phyloP scores from a whole-genome alignment of 2,888 invertebrate genomes.

The Acanthosepion lycidas region DNA sequence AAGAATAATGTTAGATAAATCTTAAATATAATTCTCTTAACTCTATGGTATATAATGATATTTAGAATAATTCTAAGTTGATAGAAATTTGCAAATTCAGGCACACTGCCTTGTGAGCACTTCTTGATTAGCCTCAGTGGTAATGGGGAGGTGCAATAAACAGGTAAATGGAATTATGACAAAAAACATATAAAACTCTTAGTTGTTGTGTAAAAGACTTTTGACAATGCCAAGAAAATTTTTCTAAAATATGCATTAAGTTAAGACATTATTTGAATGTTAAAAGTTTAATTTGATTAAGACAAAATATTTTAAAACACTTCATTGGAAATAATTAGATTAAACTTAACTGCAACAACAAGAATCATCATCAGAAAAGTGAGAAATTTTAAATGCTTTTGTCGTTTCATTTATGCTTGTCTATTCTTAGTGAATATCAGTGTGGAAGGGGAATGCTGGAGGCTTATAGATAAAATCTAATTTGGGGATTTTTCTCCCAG shows the following conservation, averaged over 20 bases:
- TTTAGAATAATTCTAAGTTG: too few species aligned
- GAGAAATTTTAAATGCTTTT: conserved; percentile 33
- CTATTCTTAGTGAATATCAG: neutral
- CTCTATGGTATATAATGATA: too few species aligned
- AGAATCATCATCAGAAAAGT: neutral
- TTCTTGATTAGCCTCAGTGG: too few species aligned
- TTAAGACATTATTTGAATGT: neutral
- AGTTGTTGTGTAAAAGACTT: neutral
- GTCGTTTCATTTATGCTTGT: neutral
- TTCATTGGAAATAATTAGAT: conserved; percentile 1
- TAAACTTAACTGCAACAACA: conserved; percentile 6
- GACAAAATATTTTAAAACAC: conserved; percentile 22
- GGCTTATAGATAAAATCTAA: neutral
- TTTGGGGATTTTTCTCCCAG: neutral
- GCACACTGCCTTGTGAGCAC: too few species aligned
- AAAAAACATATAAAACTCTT: too few species aligned
- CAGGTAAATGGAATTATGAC: too few species aligned
- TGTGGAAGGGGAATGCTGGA: neutral
- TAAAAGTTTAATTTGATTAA: conserved; percentile 4
- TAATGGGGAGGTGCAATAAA: too few species aligned
- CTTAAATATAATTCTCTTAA: too few species aligned
- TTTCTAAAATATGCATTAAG: neutral
- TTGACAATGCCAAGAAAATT: neutral
- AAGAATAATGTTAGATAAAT: too few species aligned
- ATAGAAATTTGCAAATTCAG: too few species aligned